Evolutionary conservation across 2,888 invertebrate genomes (phyloP).

Genomic region (Catocala nupta): DNA sequence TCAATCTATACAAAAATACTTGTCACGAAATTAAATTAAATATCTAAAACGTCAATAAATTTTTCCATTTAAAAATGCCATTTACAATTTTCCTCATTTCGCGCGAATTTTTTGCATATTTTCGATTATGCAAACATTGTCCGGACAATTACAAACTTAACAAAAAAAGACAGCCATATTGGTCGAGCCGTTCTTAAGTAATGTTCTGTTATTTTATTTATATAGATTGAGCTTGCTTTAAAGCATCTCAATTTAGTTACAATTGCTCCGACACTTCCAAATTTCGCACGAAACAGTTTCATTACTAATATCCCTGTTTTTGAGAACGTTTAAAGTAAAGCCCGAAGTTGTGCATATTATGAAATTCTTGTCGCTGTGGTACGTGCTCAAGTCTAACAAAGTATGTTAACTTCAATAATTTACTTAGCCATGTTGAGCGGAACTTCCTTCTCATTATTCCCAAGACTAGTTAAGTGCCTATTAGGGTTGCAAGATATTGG

Average conservation of each 20-base stretch:
- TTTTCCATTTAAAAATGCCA: neutral
- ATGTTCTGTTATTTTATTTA: neutral
- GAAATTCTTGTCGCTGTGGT: constrained; percentile 10
- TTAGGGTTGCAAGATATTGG: neutral
- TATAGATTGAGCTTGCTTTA: neutral
- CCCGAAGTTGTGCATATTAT: constrained; percentile 11
- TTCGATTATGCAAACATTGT: too few species aligned
- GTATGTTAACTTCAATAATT: constrained; percentile 50
- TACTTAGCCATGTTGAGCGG: constrained; percentile 43
- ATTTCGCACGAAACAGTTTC: neutral
- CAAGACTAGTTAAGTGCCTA: constrained; percentile 1
- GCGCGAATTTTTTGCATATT: too few species aligned
- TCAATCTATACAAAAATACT: too few species aligned
- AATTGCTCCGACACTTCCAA: neutral
- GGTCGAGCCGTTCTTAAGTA: neutral
- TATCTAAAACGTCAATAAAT: too few species aligned
- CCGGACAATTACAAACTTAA: too few species aligned
- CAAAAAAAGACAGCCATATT: too few species aligned
- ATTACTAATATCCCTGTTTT: neutral
- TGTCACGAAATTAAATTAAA: too few species aligned
- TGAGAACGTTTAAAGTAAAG: constrained; percentile 5
- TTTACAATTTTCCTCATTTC: neutral
- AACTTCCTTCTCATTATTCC: constrained; percentile 55
- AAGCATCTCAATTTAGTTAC: neutral
- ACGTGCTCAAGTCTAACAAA: constrained; percentile 45